phyloP scores from a whole-genome alignment of 2,888 invertebrate genomes.

The Acleris cristana region DNA sequence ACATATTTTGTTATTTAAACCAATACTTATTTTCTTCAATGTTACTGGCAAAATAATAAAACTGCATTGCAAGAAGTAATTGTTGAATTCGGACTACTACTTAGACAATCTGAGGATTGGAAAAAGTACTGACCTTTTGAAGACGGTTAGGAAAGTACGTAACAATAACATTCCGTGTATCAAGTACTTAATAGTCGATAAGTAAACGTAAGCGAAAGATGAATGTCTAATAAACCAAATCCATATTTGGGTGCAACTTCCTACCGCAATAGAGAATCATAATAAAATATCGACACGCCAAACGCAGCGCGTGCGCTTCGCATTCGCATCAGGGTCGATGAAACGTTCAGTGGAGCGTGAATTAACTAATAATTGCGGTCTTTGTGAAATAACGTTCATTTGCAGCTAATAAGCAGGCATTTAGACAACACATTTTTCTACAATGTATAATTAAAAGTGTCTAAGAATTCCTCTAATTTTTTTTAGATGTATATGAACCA shows the following conservation, averaged over 20 bases:
- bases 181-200: background rate
- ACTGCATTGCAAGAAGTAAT: too few species aligned
- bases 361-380: constrained; percentile 33
- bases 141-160: too few species aligned
- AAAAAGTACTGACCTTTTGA: too few species aligned
- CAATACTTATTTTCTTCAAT: too few species aligned
- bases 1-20: too few species aligned
- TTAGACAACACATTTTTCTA: background rate
- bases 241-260: constrained; percentile 32
- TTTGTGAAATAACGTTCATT: constrained; percentile 24
- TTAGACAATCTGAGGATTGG: too few species aligned
- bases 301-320: constrained; percentile 56
- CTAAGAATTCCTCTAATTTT: too few species aligned
- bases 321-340: constrained; percentile 55
- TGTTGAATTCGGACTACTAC: too few species aligned
- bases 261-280: constrained; percentile 41
- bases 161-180: too few species aligned
- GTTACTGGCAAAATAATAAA: too few species aligned
- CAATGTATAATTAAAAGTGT: background rate
- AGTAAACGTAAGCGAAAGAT: background rate
- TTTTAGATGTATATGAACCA: too few species aligned
- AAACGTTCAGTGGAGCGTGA: constrained; percentile 57
- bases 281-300: constrained; percentile 54
- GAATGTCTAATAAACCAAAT: constrained; percentile 14
- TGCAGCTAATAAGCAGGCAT: constrained; percentile 12